Conservation (phyloP, 2,113 vertebrate species). For the Cichladusa arquata region DNA sequence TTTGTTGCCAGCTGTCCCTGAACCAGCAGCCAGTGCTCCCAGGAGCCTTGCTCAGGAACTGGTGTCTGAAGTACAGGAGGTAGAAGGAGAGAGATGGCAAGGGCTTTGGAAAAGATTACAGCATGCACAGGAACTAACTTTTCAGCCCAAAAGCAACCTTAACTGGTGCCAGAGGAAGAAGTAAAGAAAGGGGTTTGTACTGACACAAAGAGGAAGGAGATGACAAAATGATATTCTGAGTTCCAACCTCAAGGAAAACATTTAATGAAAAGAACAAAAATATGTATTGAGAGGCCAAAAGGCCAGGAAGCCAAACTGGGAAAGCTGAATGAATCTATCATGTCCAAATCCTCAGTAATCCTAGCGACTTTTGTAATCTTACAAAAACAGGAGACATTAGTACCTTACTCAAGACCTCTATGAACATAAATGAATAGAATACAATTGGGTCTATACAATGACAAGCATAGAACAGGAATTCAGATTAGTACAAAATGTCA, state of each 20-base stretch:
- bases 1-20: not conserved
- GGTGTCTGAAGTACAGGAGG: not conserved
- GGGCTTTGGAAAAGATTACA: constrained; percentile 33
- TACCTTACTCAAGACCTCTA: not conserved
- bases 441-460: not conserved
- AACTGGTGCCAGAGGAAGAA: constrained; percentile 29
- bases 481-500: not conserved
- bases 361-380: not conserved
- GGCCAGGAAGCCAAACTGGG: not conserved
- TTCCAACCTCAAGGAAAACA: not conserved
- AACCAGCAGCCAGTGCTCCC: not conserved
- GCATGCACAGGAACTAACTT: not conserved
- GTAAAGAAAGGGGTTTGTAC: constrained; percentile 2
- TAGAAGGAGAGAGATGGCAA: not conserved
- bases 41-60: not conserved
- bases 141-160: not conserved
- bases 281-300: not conserved
- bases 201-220: constrained; percentile 6
- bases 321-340: not conserved
- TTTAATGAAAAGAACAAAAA: constrained; percentile 16
- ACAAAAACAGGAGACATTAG: not conserved
- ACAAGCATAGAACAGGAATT: not conserved
- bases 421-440: not conserved
- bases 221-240: not conserved
- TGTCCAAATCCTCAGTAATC: not conserved